Conservation (phyloP, 2,797 vertebrate species). For the Crocodylus rhombifer region DNA sequence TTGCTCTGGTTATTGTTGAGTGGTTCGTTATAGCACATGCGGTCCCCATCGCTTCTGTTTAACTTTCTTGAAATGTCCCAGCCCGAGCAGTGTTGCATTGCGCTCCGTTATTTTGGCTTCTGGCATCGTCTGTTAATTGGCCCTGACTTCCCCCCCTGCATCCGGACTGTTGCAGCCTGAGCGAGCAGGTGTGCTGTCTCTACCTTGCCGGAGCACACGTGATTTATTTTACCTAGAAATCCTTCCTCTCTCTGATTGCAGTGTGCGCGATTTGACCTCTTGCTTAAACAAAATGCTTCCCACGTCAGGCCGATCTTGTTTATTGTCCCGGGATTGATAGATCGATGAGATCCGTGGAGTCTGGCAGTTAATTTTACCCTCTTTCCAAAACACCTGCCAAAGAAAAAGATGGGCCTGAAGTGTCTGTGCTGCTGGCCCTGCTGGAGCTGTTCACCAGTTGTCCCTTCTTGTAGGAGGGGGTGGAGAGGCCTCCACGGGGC, state of each 20-base stretch:
- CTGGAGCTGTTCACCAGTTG: not conserved
- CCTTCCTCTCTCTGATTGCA: not conserved
- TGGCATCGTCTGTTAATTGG: not conserved
- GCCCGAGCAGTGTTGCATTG: not conserved
- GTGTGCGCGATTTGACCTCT: not conserved
- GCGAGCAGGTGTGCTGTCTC: conserved; percentile 4
- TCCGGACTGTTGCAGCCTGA: not conserved
- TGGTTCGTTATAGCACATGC: not conserved
- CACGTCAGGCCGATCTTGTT: conserved; percentile 1
- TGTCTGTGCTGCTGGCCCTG: not conserved
- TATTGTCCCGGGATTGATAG: not conserved
- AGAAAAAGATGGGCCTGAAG: not conserved
- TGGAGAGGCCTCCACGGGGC: not conserved
- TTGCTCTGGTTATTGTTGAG: not conserved
- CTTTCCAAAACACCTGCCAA: not conserved
- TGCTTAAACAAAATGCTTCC: not conserved
- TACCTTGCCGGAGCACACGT: not conserved
- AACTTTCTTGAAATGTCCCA: accelerated
- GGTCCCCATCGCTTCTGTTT: not conserved
- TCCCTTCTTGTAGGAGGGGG: not conserved
- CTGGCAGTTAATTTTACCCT: conserved; percentile 1
- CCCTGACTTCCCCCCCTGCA: too few species aligned
- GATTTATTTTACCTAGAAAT: conserved; percentile 3
- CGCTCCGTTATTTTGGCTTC: not conserved
- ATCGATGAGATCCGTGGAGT: not conserved